Conservation (phyloP, 2,113 vertebrate species). For the Tringa solitaria region DNA sequence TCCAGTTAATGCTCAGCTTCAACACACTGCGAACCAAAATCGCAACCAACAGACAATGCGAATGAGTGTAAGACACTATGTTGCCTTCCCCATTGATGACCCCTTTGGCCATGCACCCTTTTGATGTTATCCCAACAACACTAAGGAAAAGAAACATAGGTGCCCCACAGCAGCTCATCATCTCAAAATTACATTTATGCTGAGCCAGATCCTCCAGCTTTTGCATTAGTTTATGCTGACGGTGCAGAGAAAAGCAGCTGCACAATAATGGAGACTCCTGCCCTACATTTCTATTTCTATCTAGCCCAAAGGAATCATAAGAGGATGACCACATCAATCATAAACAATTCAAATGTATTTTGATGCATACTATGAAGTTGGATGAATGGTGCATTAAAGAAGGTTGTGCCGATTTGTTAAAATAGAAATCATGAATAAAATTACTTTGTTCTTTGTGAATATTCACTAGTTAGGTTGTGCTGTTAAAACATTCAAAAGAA, state of each 20-base stretch:
- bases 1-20: background rate
- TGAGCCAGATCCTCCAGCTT: conserved; percentile 45
- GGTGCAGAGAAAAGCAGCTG: conserved; percentile 51
- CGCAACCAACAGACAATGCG: background rate
- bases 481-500: background rate
- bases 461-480: background rate
- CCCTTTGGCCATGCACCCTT: background rate
- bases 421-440: background rate
- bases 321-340: conserved; percentile 57
- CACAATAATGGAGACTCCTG: conserved; percentile 48
- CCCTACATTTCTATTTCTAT: conserved; percentile 59
- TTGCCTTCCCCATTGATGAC: background rate
- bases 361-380: background rate
- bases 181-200: conserved; percentile 30
- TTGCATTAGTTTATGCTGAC: conserved; percentile 15
- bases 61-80: accelerated
- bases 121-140: background rate
- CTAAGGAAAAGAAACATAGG: background rate
- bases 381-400: background rate
- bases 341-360: conserved; percentile 37
- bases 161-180: conserved; percentile 13
- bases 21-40: background rate
- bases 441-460: background rate
- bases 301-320: conserved; percentile 21
- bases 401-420: background rate